Conservation (phyloP, 2,113 vertebrate genomes). For the Pseudorhombus dupliciocellatus region DNA sequence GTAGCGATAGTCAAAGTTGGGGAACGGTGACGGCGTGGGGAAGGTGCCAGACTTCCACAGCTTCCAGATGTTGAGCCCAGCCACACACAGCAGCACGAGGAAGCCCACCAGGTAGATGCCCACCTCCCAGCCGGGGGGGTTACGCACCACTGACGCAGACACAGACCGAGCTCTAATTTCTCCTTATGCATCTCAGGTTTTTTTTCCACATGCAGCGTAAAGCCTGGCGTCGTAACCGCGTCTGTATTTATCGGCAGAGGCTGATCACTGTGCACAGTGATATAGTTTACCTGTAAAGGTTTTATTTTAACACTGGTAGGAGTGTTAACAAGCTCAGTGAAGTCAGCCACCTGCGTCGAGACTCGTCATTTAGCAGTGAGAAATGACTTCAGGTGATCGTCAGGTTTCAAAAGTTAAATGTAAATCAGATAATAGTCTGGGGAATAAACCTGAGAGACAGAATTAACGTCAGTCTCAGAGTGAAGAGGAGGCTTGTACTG, state of each 20-base stretch:
- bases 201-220: neutral
- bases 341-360: neutral
- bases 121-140: slow-evolving; percentile 91
- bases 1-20: slow-evolving; percentile 96
- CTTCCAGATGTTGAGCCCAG: slow-evolving; percentile 94
- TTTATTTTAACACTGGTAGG: slow-evolving; percentile 7
- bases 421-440: slow-evolving; percentile 30
- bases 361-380: slow-evolving; percentile 19
- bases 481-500: too few relatives aligned
- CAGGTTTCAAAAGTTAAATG: slow-evolving; percentile 8
- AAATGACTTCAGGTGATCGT: neutral
- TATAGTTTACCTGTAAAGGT: neutral
- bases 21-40: slow-evolving; percentile 93
- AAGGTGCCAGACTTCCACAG: slow-evolving; percentile 94
- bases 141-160: slow-evolving; percentile 82
- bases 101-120: slow-evolving; percentile 91
- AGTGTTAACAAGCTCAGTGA: slow-evolving; percentile 21
- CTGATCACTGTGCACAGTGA: slow-evolving; percentile 4
- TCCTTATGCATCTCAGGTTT: neutral
- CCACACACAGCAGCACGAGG: slow-evolving; percentile 85
- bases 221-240: neutral
- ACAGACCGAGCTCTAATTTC: neutral
- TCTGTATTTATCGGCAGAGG: neutral
- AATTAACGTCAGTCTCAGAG: slow-evolving; percentile 4
- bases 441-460: slow-evolving; percentile 1